A percentile compares a stretch with the other conserved stretches of the same genome.
Conservation (phyloP, 2,113 vertebrate genomes). For the Sturnus vulgaris region DNA sequence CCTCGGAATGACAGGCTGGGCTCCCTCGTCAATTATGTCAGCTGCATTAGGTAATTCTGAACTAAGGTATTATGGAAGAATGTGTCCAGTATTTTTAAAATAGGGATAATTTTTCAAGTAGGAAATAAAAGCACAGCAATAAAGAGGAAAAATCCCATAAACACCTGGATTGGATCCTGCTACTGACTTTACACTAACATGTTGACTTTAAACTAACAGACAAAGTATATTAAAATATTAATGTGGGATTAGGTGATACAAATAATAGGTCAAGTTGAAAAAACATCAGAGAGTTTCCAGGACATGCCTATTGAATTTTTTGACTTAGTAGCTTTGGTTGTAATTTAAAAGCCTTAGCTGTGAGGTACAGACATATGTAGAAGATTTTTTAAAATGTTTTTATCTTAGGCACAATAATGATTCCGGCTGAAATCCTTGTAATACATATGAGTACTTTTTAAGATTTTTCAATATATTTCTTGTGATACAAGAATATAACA, state of each 20-base stretch:
- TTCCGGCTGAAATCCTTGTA: background rate
- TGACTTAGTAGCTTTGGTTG: background rate
- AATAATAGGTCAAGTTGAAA: constrained; percentile 1
- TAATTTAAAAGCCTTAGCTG: background rate
- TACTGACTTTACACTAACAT: background rate
- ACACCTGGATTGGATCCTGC: background rate
- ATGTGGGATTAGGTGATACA: constrained; percentile 25
- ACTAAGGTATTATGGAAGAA: background rate
- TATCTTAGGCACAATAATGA: background rate
- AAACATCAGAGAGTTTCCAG: constrained; percentile 36
- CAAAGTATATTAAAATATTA: constrained; percentile 61
- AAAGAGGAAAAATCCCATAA: background rate
- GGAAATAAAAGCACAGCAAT: background rate
- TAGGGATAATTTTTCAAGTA: background rate
- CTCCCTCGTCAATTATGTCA: background rate
- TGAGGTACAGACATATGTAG: background rate
- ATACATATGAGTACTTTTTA: background rate
- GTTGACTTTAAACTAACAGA: constrained; percentile 23
- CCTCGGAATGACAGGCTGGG: background rate
- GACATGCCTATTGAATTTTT: background rate
- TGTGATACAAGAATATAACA: background rate
- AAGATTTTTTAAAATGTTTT: background rate
- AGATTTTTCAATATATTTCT: background rate
- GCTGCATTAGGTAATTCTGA: background rate
- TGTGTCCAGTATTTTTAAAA: background rate